Base-by-base conservation (phyloP, 2,797 vertebrate species). In the Varecia variegata region DNA sequence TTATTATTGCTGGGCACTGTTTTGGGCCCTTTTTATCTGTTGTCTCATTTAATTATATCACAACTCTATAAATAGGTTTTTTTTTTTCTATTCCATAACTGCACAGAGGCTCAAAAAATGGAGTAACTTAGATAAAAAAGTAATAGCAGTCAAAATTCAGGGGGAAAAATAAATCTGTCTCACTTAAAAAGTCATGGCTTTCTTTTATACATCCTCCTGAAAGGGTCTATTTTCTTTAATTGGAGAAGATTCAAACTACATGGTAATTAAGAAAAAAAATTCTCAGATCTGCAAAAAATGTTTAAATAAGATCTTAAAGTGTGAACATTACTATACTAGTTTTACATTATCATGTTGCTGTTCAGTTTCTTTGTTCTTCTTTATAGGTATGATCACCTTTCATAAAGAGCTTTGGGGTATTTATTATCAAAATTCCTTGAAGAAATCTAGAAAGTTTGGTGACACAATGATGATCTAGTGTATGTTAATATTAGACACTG, bases 371-470 rank as follows among this genome's bases (percentile, higher is more conserved):
- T 54, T 25, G 2, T 35, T 30, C n/a, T 71, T 35, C 30, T 91
- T 80, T 84, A 17, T 43, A 85, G 12, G 38, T 54, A 54, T 47
- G 32, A 88, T 43, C 25, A 90, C 54, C 47, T 91, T 80, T 52
- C 40, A 79, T 23, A 52, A 84, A 92, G 80, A 68, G 30, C 18
- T 45, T 56, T 43, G 81, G 54, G 5, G 7, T 27, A 65, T 58
- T 71, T 67, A 80, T 50, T 86, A 94, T 81, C 45, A 93, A 96
- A 97, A 94, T 88, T n/a, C 25, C 38, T 95, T 86, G 35, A 18
- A 82, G 20, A 68, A 85, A 96, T 43, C 20, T 92, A 88, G 32
- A 92, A 89, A 86, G 47, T 68, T 7, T 67, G 25, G 47, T 56
- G 25, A 90, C 21, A 83, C 6, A 95, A 92, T 79, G 50, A 92